These are phyloP conservation scores for Engraulis encrasicolus DNA, from an alignment of 2,113 vertebrate genomes.

Conservation along the genomic window DNA sequence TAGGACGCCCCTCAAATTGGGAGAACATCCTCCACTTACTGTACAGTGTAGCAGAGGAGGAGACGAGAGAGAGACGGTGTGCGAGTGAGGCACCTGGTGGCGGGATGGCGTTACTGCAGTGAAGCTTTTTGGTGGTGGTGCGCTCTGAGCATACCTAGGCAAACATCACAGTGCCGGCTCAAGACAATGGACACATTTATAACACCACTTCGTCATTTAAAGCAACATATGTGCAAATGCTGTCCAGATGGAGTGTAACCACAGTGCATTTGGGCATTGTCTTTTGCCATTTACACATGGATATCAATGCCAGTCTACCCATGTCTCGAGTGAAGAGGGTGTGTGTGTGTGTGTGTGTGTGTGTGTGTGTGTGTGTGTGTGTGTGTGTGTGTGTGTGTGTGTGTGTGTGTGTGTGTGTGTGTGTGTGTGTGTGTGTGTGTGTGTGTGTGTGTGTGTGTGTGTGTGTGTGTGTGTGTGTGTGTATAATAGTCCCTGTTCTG, in stretches of 20 bases:
- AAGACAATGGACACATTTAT: background rate
- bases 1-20: background rate
- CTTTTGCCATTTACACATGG: background rate
- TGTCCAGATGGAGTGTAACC: background rate
- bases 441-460: background rate
- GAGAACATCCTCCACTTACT: background rate
- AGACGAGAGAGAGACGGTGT: background rate
- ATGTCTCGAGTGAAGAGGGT: background rate
- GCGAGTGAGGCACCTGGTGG: slow-evolving; percentile 38
- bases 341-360: background rate
- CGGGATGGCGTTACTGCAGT: background rate
- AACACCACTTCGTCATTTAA: background rate
- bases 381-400: too few relatives aligned
- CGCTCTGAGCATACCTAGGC: too few relatives aligned
- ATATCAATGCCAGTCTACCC: background rate
- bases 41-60: too few relatives aligned
- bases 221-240: background rate
- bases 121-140: too few relatives aligned
- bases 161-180: background rate
- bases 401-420: too few relatives aligned
- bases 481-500: background rate
- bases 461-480: background rate
- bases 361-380: too few relatives aligned
- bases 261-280: background rate
- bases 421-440: background rate